phyloP scores from a whole-genome alignment of 2,113 vertebrate species.

The Zosterops hypoxanthus region DNA sequence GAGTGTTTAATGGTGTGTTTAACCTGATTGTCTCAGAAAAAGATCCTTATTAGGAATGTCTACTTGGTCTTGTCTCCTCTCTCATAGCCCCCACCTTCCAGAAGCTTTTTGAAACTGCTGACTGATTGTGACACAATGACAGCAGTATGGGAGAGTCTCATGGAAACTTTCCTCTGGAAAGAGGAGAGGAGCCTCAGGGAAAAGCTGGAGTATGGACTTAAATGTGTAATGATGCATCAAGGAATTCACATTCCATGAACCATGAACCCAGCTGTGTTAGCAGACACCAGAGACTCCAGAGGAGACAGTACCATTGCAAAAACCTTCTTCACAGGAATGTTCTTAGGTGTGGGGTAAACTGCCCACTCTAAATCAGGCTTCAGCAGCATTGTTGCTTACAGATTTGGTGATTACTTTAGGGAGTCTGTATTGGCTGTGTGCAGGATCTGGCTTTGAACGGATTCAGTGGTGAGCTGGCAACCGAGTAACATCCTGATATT shows the following conservation, averaged over 20 bases:
- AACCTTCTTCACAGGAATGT: background rate
- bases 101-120: background rate
- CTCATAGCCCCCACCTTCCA: background rate
- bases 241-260: background rate
- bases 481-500: background rate
- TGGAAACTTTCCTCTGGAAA: background rate
- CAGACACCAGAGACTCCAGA: background rate
- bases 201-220: background rate
- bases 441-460: background rate
- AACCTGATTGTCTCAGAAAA: background rate
- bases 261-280: background rate
- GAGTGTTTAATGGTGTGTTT: background rate
- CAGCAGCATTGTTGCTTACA: accelerated
- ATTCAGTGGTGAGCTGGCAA: background rate
- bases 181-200: background rate
- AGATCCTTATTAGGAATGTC: background rate
- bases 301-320: background rate
- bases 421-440: background rate
- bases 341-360: background rate
- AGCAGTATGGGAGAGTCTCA: background rate
- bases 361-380: background rate
- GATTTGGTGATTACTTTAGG: background rate
- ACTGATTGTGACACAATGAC: background rate
- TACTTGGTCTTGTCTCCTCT: background rate
- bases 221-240: background rate